These are phyloP conservation scores for Pelagia noctiluca DNA, from an alignment of 30 jellyfish, hydroid and myxozoan genomes.

Conservation along the genomic window DNA sequence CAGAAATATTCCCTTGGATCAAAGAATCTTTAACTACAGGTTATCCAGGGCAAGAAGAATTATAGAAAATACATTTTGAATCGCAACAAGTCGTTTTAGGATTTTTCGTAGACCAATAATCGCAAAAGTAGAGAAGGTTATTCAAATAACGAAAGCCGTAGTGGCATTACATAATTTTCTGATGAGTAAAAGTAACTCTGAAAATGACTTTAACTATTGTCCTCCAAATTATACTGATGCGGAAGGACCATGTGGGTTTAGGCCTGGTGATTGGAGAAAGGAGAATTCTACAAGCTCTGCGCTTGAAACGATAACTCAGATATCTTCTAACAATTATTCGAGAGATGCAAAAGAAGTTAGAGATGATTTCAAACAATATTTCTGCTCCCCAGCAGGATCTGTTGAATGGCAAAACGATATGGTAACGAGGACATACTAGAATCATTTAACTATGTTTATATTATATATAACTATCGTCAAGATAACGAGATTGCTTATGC, in stretches of 20 bases:
- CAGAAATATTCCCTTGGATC: slow-evolving; percentile 12
- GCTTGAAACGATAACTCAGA: slow-evolving; percentile 16
- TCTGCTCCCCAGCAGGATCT: slow-evolving; percentile 43
- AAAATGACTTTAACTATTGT: slow-evolving; percentile 23
- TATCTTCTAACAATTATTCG: slow-evolving; percentile 11
- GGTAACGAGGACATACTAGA: slow-evolving; percentile 31
- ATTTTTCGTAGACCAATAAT: slow-evolving; percentile 66
- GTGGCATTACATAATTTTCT: slow-evolving; percentile 69
- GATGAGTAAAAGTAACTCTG: slow-evolving; percentile 10
- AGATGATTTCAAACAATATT: slow-evolving; percentile 15
- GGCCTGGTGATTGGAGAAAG: slow-evolving; percentile 19
- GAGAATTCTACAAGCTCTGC: slow-evolving; percentile 9
- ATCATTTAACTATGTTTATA: too few relatives aligned
- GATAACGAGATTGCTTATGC: too few relatives aligned
- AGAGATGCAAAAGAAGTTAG: slow-evolving; percentile 29
- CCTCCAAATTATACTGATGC: slow-evolving; percentile 25
- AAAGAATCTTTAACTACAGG: slow-evolving; percentile 54
- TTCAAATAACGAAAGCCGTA: slow-evolving; percentile 55
- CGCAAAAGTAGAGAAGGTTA: too few relatives aligned
- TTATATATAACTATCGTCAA: too few relatives aligned
- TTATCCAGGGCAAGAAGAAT: slow-evolving; percentile 75
- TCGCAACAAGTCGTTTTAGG: slow-evolving; percentile 59
- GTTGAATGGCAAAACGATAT: slow-evolving; percentile 44
- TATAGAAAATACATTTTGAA: slow-evolving; percentile 73
- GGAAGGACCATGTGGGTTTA: slow-evolving; percentile 46